Evolutionary conservation across 1,140 invertebrate genomes (phyloP), one percentile per base, ranked within the genome.

Genomic region (Octopus bimaculoides): DNA sequence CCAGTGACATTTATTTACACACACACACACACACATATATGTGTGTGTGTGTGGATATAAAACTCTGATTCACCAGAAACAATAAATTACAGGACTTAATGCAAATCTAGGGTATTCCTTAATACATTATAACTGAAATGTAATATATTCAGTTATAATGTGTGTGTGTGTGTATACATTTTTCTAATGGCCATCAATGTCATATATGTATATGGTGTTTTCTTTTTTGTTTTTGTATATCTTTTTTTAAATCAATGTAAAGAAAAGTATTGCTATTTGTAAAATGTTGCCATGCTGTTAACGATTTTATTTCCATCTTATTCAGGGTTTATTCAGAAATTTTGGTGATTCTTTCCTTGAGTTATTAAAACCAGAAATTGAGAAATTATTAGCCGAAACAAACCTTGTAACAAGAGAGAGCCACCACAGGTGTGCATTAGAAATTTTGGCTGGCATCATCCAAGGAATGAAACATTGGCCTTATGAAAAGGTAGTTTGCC

Each of bases 381-480:
- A 93, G 79, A 89, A 90, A 74, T 89, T 96, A 41, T 93, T 95
- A 0, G 86, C 86, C 9, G 93, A 95, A 75, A 91, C 92, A 55
- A 92, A 92, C 78, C 92, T 94, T 75, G 95, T 97, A 69, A 88
- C 84, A 41, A 88, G 89, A 81, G 95, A 97, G 87, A 93, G 93
- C 79, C 92, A 91, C 83, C 96, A 98, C 85, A 92, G 95, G 75
- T 96, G 95, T 90, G 96, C 94, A 0, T 92, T 95, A 4, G 96
- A 98, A 89, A 92, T 98, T 5, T 91, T 95, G 3, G 92, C 93
- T 7, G 93, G 95, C 8, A 85, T 96, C 0, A 91, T 97, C 14
- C 89, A 93, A 8, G 96, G 95, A 0, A 92, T 93, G 2, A 96
- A 97, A 85, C 94, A 96, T 86, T 97, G 96, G 96, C 90, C 93